Percentiles rank a stretch among this genome's conserved stretches.
These are phyloP conservation scores for Clarias gariepinus DNA, from an alignment of 2,113 vertebrate genomes.

Conservation along the genomic window DNA sequence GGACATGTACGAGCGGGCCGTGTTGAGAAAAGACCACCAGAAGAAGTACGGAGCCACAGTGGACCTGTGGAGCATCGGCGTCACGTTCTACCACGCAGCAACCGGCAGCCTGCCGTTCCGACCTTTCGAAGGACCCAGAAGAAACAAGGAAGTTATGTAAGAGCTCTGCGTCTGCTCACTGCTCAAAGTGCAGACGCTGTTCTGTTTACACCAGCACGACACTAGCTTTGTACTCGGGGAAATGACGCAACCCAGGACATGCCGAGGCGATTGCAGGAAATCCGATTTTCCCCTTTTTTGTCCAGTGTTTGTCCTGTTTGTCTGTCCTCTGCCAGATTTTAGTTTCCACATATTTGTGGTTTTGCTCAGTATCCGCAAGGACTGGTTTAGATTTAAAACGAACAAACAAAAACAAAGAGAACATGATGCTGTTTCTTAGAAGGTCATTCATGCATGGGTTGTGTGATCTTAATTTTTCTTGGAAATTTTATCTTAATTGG, in stretches of 20 bases:
- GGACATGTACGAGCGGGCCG: conserved; percentile 97
- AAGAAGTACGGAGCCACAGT: conserved; percentile 97
- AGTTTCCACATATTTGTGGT: neutral
- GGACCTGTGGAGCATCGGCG: conserved; percentile 97
- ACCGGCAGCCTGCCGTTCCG: conserved; percentile 94
- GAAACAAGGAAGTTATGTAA: conserved; percentile 99
- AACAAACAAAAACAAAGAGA: too few species aligned
- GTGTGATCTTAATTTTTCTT: neutral
- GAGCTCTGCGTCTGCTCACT: conserved; percentile 47
- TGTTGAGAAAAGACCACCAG: conserved; percentile 95
- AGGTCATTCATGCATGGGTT: neutral
- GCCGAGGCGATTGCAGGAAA: neutral
- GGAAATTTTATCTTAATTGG: neutral
- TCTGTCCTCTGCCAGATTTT: neutral
- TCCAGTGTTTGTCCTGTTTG: too few species aligned
- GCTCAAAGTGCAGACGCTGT: neutral
- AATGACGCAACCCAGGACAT: too few species aligned
- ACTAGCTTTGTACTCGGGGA: neutral
- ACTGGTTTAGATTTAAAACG: neutral
- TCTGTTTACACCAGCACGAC: neutral
- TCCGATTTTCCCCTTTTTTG: neutral
- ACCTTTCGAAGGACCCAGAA: conserved; percentile 94
- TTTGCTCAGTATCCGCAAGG: neutral
- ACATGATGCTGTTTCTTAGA: neutral
- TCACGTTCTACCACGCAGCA: conserved; percentile 96